Evolutionary conservation across 1,140 invertebrate species (phyloP), one percentile per base, ranked within the genome.

Genomic region (Laodelphax striatellus): DNA sequence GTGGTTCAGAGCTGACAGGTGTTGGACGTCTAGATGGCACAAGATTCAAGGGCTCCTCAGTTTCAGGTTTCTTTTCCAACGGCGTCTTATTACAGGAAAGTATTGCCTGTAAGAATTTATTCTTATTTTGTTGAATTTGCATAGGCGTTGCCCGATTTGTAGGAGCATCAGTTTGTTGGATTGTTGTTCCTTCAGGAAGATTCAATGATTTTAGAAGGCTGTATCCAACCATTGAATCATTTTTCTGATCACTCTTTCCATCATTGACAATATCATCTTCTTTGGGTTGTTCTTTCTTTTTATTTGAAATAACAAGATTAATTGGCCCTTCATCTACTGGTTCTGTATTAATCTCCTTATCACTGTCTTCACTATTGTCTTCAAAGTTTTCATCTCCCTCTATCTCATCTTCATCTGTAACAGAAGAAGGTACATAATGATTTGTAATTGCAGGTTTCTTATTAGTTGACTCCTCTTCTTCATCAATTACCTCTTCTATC

Each of bases 21-120:
- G 78, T 74, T 34, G 78, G 70, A 1, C 81, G 80, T 74, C 74
- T 62, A 68, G 70, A 52, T 72, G 63, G 80, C 4, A 82, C 83
- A 57, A 85, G 70, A 72, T 86, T 81, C 41, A 85, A 71, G 1
- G 83, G 82, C 70, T 84, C 82, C 60, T 78, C 80, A 16, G 17
- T 28, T 22, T 21, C 54, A 43, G 8, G 22, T 54, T 61, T 63
- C 24, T 52, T 57, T 28, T 44, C 58, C 60, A 50, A 9, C 10
- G 46, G 21, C 14, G 44, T 66, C 56, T 62, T 63, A 21, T 61
- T 58, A 52, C 57, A 61, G 3, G 46, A 54, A 46, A 66, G 43
- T 10, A 66, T 60, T 5, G 65, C 60, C 60, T 66, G 63, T 57
- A 66, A 52, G 58, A 60, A 66, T 34, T 57, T 57, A 10, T 63